phyloP scores from a whole-genome alignment of 2,797 vertebrate genomes.

The Sebastes hubbsi region DNA sequence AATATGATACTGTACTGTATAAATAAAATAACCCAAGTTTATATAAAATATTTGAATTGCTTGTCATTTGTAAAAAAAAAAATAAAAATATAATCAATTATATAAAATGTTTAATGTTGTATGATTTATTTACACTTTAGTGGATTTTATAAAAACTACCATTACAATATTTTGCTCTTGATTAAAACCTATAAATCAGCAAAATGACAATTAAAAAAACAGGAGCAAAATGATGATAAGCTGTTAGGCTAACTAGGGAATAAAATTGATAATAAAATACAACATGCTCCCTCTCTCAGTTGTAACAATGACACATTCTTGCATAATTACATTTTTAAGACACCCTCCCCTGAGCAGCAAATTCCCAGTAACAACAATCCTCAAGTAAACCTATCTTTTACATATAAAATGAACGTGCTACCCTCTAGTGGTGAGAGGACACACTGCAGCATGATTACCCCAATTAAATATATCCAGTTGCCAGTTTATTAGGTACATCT shows the following conservation, averaged over 20 bases:
- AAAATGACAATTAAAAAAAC: background rate
- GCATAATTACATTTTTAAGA: background rate
- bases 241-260: background rate
- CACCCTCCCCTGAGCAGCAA: background rate
- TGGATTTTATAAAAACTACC: constrained; percentile 1
- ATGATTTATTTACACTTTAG: background rate
- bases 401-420: constrained; percentile 28
- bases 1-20: constrained; percentile 57
- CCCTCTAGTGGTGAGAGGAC: constrained; percentile 53
- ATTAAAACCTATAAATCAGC: constrained; percentile 19
- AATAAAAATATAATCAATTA: background rate
- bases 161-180: background rate
- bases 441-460: background rate
- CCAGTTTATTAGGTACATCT: background rate
- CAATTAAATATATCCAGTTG: background rate
- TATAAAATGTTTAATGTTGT: background rate
- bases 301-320: constrained; percentile 12
- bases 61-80: background rate
- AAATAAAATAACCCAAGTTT: constrained; percentile 65
- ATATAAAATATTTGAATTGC: constrained; percentile 34
- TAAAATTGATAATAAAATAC: background rate
- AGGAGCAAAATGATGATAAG: background rate
- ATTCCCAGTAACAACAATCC: background rate
- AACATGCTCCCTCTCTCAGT: background rate
- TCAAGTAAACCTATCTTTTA: background rate